A percentile compares a stretch with the other conserved stretches of the same genome.
phyloP scores from a whole-genome alignment of 2,797 vertebrate species.

The Trachops cirrhosus region DNA sequence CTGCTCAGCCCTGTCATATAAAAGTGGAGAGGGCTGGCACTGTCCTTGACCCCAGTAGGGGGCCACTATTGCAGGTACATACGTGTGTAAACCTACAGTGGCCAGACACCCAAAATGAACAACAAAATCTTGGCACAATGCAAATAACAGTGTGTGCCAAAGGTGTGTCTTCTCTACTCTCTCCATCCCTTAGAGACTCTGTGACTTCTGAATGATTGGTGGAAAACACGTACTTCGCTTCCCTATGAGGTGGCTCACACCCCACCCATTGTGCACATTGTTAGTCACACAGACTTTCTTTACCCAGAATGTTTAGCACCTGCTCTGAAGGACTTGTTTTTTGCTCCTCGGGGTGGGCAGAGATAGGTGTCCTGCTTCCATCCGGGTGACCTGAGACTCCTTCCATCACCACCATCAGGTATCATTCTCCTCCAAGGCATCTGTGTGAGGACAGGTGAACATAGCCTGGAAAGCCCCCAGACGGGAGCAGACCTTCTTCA shows the following conservation, averaged over 20 bases:
- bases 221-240: accelerated
- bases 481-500: background rate
- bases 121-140: no score
- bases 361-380: background rate
- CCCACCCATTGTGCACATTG: background rate
- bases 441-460: accelerated
- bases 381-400: background rate
- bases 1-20: background rate
- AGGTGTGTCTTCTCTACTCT: no score
- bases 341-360: background rate
- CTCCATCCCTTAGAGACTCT: background rate
- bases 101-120: background rate
- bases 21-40: background rate
- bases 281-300: no score
- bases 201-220: background rate
- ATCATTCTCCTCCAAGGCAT: accelerated
- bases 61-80: background rate
- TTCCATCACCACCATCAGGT: background rate
- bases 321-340: background rate
- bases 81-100: background rate
- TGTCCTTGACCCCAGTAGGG: background rate
- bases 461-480: accelerated
- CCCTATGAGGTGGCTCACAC: background rate
- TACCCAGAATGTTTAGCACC: background rate
- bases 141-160: background rate